Conservation (phyloP, 2,888 invertebrate genomes). For the Calephelis perditalis region DNA sequence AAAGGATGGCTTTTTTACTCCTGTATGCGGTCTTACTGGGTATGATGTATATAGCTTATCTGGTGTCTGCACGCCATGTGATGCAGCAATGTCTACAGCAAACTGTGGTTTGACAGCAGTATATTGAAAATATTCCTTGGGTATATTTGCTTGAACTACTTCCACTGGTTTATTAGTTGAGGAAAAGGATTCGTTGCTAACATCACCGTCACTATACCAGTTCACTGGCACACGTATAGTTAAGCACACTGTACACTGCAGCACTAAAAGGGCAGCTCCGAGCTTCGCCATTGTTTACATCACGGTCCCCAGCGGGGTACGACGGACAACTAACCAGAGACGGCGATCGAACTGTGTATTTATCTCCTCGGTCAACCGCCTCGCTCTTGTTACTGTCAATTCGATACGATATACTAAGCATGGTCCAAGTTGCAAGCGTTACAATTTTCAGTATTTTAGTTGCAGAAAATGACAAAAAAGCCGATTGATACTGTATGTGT, state of each 20-base stretch:
- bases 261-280: slow-evolving; percentile 45
- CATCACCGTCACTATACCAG: slow-evolving; percentile 60
- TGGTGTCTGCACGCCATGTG: slow-evolving; percentile 59
- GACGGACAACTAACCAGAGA: slow-evolving; percentile 64
- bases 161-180: slow-evolving; percentile 33
- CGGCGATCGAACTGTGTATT: slow-evolving; percentile 56
- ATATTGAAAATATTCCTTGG: slow-evolving; percentile 59
- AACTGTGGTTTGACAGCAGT: slow-evolving; percentile 63
- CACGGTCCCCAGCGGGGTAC: slow-evolving; percentile 53
- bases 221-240: slow-evolving; percentile 57
- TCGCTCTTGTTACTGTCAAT: slow-evolving; percentile 59
- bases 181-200: slow-evolving; percentile 41
- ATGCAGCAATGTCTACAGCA: slow-evolving; percentile 56
- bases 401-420: slow-evolving; percentile 48
- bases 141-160: slow-evolving; percentile 36
- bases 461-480: background rate
- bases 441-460: background rate
- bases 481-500: too few species aligned
- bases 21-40: slow-evolving; percentile 52
- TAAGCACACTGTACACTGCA: slow-evolving; percentile 53
- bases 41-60: slow-evolving; percentile 52
- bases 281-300: slow-evolving; percentile 65
- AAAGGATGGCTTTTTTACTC: slow-evolving; percentile 43
- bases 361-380: slow-evolving; percentile 71
- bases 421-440: slow-evolving; percentile 39